These are phyloP conservation scores for Champsocephalus esox DNA, from an alignment of 2,797 vertebrate genomes.

Conservation along the genomic window DNA sequence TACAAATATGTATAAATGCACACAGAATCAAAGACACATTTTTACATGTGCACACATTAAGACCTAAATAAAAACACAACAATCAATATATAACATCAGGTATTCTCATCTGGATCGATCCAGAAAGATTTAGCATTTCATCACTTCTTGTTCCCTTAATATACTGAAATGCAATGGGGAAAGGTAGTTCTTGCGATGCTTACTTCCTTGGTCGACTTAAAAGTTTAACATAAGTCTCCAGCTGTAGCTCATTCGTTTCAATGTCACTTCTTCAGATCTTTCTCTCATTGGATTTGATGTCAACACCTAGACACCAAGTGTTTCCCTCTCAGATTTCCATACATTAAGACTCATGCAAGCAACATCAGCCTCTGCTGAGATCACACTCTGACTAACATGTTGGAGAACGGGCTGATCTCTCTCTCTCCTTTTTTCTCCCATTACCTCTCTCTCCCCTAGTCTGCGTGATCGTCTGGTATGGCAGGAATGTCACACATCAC, in stretches of 20 bases:
- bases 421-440: not conserved
- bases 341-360: not conserved
- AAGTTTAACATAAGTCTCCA: not conserved
- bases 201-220: too few species aligned
- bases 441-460: constrained; percentile 15
- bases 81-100: not conserved
- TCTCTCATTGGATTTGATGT: constrained; percentile 11
- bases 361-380: not conserved
- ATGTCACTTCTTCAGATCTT: not conserved
- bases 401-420: constrained; percentile 4
- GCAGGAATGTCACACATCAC: constrained; percentile 81
- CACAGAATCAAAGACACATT: too few species aligned
- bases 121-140: too few species aligned
- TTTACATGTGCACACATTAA: too few species aligned
- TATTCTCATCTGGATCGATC: not conserved
- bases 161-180: too few species aligned
- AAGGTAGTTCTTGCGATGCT: not conserved
- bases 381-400: constrained; percentile 24
- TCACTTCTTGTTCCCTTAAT: too few species aligned
- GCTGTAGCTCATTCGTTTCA: not conserved
- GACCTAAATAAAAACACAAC: too few species aligned
- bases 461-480: constrained; percentile 80
- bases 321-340: constrained; percentile 12
- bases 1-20: too few species aligned
- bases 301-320: not conserved